Evolutionary conservation across 2,888 invertebrate genomes (phyloP).

Genomic region (Thera obeliscata): DNA sequence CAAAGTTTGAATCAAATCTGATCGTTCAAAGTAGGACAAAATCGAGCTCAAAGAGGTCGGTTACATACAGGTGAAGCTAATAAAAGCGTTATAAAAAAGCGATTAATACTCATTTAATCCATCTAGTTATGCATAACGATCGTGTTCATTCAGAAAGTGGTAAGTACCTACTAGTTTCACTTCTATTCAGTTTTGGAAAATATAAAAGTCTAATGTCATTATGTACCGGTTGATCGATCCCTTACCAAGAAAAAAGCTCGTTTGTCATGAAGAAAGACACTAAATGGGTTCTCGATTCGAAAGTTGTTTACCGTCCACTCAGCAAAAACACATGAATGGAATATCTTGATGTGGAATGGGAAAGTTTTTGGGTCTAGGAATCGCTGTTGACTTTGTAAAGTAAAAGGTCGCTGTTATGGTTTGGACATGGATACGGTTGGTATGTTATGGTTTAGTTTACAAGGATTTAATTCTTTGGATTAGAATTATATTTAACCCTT

Average conservation of each 20-base stretch:
- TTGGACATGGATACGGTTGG: no score
- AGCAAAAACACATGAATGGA: slow-evolving; percentile 69
- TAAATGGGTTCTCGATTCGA: slow-evolving; percentile 72
- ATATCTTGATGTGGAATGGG: slow-evolving; percentile 40
- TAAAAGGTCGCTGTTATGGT: neutral
- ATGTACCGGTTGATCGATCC: slow-evolving; percentile 68
- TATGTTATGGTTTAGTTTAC: no score
- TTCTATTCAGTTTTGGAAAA: slow-evolving; percentile 38
- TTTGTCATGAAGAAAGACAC: slow-evolving; percentile 75
- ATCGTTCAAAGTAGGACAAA: no score
- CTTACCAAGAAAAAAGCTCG: slow-evolving; percentile 63
- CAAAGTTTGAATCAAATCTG: no score
- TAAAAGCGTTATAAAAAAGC: no score
- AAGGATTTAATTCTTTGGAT: no score
- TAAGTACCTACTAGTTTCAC: slow-evolving; percentile 9
- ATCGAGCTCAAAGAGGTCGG: no score
- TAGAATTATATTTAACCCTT: no score
- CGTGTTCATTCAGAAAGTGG: no score
- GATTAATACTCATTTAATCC: no score
- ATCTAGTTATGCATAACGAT: no score
- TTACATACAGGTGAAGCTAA: no score
- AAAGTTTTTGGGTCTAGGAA: neutral
- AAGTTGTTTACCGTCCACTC: slow-evolving; percentile 72
- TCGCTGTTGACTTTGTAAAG: neutral
- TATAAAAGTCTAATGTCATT: slow-evolving; percentile 61